Conservation (phyloP, 2,113 vertebrate genomes). For the Donacobius atricapilla region DNA sequence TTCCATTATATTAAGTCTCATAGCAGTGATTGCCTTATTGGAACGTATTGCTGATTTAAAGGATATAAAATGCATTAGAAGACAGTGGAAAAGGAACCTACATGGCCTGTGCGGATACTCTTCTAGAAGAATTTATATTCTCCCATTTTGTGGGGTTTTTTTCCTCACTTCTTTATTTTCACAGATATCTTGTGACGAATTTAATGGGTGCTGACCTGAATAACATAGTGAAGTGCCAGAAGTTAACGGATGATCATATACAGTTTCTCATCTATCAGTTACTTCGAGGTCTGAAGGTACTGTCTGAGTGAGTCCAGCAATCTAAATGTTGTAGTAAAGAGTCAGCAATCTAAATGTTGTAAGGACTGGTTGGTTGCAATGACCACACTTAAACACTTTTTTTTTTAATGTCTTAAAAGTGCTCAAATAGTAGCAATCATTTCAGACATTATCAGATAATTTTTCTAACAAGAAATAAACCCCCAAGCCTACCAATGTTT, state of each 20-base stretch:
- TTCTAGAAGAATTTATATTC: not conserved
- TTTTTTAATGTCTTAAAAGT: not conserved
- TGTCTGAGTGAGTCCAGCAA: not conserved
- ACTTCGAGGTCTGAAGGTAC: conserved; percentile 94
- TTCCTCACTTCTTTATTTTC: not conserved
- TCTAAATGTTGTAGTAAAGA: not conserved
- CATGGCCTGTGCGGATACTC: not conserved
- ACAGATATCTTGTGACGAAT: conserved; percentile 94
- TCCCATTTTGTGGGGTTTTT: not conserved
- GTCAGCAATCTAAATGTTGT: not conserved
- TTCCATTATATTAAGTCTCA: not conserved
- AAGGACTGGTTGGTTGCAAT: not conserved
- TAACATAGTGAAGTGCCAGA: conserved; percentile 97
- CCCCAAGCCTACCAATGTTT: not conserved
- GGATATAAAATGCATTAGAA: not conserved
- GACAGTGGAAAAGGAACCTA: not conserved
- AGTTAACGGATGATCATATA: conserved; percentile 93
- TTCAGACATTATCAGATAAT: not conserved
- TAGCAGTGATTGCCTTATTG: not conserved
- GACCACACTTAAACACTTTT: not conserved
- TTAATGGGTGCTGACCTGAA: conserved; percentile 98
- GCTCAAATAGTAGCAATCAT: not conserved
- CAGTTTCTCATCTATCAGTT: conserved; percentile 98
- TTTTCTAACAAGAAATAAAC: not conserved
- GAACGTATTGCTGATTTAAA: not conserved